Base-by-base conservation (phyloP, 2,888 invertebrate species). In the Tetragonisca angustula region DNA sequence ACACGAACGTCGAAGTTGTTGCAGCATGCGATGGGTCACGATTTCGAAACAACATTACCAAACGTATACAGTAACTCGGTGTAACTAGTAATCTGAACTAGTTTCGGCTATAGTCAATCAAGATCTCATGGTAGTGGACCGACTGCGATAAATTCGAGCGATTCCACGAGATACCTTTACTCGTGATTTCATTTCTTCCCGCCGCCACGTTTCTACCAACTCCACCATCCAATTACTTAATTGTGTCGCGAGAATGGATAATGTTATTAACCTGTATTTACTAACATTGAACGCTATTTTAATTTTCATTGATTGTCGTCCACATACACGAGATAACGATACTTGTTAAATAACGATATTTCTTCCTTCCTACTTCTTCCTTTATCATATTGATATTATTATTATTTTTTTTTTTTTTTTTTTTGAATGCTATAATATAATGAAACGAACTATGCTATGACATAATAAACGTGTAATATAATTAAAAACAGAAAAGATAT, bases 31-130 rank as follows among this genome's bases (percentile, higher is more conserved):
- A 83, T 79, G 84, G 83, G 74, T 84, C 84, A 79, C 84, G 84
- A 84, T 78, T 79, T 83, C 78, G 83, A 56, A 70, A 79, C 74
- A 71, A 67, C 74, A 79, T 84, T 84, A 78, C 64, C 70, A n/a
- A n/a, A 2, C 15, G 70, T 83, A 81, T 75, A 78, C 78, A 71
- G 82, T 82, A 71, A 76, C 71, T 64, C 56, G 49, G 52, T 76
- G 83, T 82, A 83, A 68, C 83, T 79, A 64, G 78, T 83, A 83
- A 76, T 83, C 74, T 54, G 74, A 83, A 69, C 67, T 59, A 62
- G 81, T 54, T 62, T 3, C 24, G 11, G 64, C 68, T 76, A 81
- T 61, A 83, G 80, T 83, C 83, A 72, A 83, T 83, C 83, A 81
- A 69, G 76, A 72, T 81, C 81, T 61, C 76, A 65, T 62, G 68